Evolutionary conservation across 2,113 vertebrate genomes (phyloP), one percentile per base, ranked within the genome.

Genomic region (Pithys albifrons): DNA sequence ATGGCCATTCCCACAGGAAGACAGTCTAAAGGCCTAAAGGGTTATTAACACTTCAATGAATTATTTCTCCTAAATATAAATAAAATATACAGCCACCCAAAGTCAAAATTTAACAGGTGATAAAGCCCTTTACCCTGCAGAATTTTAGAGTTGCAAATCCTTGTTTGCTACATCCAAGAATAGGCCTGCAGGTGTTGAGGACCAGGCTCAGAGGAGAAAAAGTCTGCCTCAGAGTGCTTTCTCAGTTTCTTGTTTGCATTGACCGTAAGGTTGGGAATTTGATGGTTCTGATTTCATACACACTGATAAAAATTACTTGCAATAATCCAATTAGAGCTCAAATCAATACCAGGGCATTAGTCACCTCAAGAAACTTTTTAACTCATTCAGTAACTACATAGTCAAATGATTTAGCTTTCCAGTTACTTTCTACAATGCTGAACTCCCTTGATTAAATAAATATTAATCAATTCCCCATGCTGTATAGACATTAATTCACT

Each of bases 11-110:
- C 85, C 87, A 76, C 70, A 85, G 94, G 87, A 97, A 91, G 74
- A 45, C 8, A 84, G 14, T 85, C 80, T 92, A 91, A 92, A 92
- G n/a, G 74, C 57, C 64, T 70, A 29, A 88, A 80, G 54, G 4
- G 22, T 85, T 96, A 29, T 70, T 95, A 92, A 96, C 93, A 89
- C 66, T 93, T 95, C 79, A 97, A 62, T 89, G 96, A 96, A 91
- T 79, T 76, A 71, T 19, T 64, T 73, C 62, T 90, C 57, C 80
- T 92, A 76, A 78, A 82, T 91, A 78, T 76, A 91, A 95, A 84
- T 10, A 80, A 67, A 94, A 97, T 95, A 95, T 17, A 83, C 37
- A 77, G 89, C 66, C 16, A 89, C 61, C 57, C 61, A 91, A 95
- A 94, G 43, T 74, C 22, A 39, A 95, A 83, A 86, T 92, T 93